A percentile compares a stretch with the other conserved stretches of the same genome.
phyloP scores from a whole-genome alignment of 2,797 vertebrate species.

The Stomatorhinus walkeri region DNA sequence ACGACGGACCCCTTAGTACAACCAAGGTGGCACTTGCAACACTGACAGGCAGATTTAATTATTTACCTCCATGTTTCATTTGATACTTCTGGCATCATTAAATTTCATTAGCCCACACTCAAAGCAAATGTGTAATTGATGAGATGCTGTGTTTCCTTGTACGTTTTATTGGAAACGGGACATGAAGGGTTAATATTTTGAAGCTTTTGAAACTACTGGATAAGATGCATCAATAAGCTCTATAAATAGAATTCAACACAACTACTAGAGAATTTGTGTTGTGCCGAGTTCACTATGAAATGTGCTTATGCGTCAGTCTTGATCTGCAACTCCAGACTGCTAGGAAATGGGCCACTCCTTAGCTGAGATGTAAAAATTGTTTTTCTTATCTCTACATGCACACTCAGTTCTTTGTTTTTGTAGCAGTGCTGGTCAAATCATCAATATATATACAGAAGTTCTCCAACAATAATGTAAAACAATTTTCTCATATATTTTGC shows the following conservation, averaged over 20 bases:
- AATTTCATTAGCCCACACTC: slow-evolving; percentile 15
- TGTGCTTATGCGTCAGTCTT: neutral
- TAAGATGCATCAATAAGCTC: neutral
- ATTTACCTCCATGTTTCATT: slow-evolving; percentile 21
- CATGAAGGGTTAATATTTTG: neutral
- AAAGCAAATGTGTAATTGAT: slow-evolving; percentile 26
- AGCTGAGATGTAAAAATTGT: neutral
- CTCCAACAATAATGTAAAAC: neutral
- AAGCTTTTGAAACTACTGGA: neutral
- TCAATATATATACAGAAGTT: neutral
- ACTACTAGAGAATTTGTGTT: neutral
- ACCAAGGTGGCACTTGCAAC: neutral
- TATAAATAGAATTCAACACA: neutral
- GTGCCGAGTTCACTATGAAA: neutral
- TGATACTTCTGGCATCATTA: slow-evolving; percentile 23
- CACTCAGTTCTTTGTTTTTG: neutral
- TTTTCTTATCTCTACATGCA: neutral
- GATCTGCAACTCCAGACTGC: neutral
- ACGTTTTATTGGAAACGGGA: neutral
- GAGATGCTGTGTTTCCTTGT: slow-evolving; percentile 10
- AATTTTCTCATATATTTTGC: neutral
- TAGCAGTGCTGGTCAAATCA: neutral
- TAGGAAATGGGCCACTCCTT: neutral
- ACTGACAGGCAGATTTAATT: slow-evolving; percentile 15
- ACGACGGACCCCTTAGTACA: slow-evolving; percentile 12